Evolutionary conservation across 2,113 vertebrate species (phyloP).

Genomic region (Calcarius ornatus): DNA sequence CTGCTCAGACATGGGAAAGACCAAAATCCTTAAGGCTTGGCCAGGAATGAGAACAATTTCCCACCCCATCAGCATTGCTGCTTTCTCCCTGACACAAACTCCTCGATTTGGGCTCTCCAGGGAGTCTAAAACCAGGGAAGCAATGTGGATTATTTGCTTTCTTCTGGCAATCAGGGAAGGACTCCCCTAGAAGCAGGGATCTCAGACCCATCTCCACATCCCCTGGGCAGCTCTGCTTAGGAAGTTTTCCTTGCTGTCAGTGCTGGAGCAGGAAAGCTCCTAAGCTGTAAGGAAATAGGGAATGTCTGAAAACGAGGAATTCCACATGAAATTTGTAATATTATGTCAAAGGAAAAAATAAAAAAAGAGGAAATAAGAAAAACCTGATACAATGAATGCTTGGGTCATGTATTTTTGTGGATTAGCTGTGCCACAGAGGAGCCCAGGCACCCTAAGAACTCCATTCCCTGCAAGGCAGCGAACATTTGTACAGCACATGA

Average conservation of each 20-base stretch:
- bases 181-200: not conserved
- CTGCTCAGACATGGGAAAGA: not conserved
- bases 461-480: slow-evolving; percentile 8
- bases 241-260: not conserved
- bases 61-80: not conserved
- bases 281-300: not conserved
- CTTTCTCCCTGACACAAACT: not conserved
- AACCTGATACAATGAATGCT: slow-evolving; percentile 1
- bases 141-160: not conserved
- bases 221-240: not conserved
- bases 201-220: not conserved
- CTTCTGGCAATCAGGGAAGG: not conserved
- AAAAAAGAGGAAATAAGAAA: not conserved
- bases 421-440: not conserved
- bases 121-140: not conserved
- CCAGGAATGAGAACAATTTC: not conserved
- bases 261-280: not conserved
- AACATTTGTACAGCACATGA: slow-evolving; percentile 56
- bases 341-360: not conserved
- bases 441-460: not conserved
- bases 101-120: not conserved
- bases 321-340: not conserved
- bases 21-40: not conserved
- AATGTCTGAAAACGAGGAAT: not conserved
- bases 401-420: slow-evolving; percentile 33